A percentile compares a stretch with the other conserved stretches of the same genome.
Evolutionary conservation across 2,888 invertebrate species (phyloP).

Genomic region (Alviniconcha strummeri): DNA sequence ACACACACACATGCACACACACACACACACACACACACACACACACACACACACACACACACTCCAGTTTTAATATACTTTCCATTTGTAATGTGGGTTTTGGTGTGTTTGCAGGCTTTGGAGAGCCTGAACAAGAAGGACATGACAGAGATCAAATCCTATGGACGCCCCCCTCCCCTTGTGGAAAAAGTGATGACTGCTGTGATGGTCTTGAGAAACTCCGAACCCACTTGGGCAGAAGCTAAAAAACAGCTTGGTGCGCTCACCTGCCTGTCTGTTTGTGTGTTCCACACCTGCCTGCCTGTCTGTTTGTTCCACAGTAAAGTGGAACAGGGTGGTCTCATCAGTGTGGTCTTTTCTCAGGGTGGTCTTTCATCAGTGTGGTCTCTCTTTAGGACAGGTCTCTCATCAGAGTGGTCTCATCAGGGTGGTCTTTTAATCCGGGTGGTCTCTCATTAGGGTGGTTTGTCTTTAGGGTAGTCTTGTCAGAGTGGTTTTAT

Average conservation of each 20-base stretch:
- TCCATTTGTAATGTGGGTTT: no score
- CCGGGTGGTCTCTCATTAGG: no score
- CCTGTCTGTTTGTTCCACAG: not conserved
- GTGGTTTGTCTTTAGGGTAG: no score
- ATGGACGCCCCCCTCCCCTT: constrained; percentile 88
- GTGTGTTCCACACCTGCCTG: not conserved
- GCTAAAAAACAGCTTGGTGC: constrained; percentile 87
- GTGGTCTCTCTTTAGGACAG: no score
- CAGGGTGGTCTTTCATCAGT: no score
- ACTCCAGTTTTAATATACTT: not conserved
- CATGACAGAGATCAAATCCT: constrained; percentile 92
- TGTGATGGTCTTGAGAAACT: constrained; percentile 86
- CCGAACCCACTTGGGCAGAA: constrained; percentile 90
- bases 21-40: not conserved
- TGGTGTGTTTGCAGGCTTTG: constrained; percentile 53
- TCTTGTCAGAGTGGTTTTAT: no score
- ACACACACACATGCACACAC: not conserved
- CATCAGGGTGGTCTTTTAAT: no score
- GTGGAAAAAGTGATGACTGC: constrained; percentile 92
- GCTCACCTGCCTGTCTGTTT: constrained; percentile 20
- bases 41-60: constrained; percentile 3
- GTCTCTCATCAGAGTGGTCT: no score
- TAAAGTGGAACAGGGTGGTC: no score
- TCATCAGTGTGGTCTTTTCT: no score
- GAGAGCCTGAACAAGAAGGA: constrained; percentile 71